phyloP scores from a whole-genome alignment of 2,113 vertebrate genomes.

The Halichoerus grypus region DNA sequence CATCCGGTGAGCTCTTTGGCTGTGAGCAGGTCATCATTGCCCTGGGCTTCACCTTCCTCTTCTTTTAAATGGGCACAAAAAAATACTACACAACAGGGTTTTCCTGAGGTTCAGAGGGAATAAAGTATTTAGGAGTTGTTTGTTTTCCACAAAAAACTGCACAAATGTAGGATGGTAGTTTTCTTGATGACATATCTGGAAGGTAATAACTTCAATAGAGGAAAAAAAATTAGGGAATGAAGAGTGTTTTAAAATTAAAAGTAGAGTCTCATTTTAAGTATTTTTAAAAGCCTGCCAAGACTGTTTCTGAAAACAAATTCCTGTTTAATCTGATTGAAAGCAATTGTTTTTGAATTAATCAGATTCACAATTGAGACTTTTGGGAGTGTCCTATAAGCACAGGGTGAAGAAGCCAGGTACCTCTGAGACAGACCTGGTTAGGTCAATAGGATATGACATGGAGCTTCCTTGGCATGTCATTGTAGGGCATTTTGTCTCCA shows the following conservation, averaged over 20 bases:
- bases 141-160: background rate
- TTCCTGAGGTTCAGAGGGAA: background rate
- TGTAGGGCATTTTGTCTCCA: background rate
- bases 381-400: background rate
- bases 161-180: background rate
- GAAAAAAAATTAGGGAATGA: background rate
- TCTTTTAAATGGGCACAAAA: background rate
- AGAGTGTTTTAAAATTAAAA: background rate
- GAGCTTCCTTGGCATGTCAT: background rate
- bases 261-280: background rate
- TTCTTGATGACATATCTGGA: background rate
- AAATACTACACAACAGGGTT: background rate
- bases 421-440: background rate
- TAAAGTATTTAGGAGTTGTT: background rate
- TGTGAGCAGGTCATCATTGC: background rate
- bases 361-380: background rate
- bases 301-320: background rate
- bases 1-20: background rate
- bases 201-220: background rate
- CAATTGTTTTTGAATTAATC: background rate
- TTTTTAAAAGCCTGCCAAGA: background rate
- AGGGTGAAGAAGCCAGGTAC: background rate
- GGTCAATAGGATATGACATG: background rate
- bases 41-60: background rate
- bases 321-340: background rate